phyloP scores from a whole-genome alignment of 2,797 vertebrate species.

The Argentina silus region DNA sequence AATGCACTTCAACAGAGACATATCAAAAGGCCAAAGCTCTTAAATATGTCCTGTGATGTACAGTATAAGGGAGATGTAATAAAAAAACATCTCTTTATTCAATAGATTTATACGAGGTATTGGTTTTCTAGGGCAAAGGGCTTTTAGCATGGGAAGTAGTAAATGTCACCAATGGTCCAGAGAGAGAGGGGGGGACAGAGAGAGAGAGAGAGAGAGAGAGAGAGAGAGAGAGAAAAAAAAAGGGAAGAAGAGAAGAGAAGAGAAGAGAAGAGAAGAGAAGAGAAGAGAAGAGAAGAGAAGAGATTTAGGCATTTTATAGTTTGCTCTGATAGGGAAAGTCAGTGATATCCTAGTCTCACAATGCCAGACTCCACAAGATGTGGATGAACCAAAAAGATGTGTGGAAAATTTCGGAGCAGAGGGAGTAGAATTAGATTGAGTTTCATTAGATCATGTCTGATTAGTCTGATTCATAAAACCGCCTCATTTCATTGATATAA shows the following conservation, averaged over 20 bases:
- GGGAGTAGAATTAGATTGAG: not conserved
- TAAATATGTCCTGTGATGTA: not conserved
- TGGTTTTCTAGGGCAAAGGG: conserved; percentile 39
- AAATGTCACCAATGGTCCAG: conserved; percentile 39
- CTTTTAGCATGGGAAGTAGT: conserved; percentile 41
- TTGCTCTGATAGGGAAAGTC: too few relatives aligned
- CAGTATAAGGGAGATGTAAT: not conserved
- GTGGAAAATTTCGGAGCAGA: conserved; percentile 1
- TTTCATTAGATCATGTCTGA: not conserved
- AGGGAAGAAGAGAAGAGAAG: too few relatives aligned
- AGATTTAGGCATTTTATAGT: too few relatives aligned
- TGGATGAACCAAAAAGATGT: conserved; percentile 9
- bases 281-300: too few relatives aligned
- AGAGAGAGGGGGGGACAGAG: conserved; percentile 15
- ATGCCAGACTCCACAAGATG: not conserved
- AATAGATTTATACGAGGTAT: conserved; percentile 35
- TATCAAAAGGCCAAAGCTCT: not conserved
- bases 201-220: conserved; percentile 29
- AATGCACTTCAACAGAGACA: not conserved
- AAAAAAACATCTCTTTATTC: not conserved
- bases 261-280: too few relatives aligned
- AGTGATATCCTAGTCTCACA: too few relatives aligned
- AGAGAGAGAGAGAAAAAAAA: too few relatives aligned
- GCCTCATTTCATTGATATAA: not conserved
- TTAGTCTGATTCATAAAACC: not conserved